A percentile compares a stretch with the other conserved stretches of the same genome.
These are phyloP conservation scores for Agrilus cyanescens DNA, from an alignment of 2,888 invertebrate species.

Conservation along the genomic window DNA sequence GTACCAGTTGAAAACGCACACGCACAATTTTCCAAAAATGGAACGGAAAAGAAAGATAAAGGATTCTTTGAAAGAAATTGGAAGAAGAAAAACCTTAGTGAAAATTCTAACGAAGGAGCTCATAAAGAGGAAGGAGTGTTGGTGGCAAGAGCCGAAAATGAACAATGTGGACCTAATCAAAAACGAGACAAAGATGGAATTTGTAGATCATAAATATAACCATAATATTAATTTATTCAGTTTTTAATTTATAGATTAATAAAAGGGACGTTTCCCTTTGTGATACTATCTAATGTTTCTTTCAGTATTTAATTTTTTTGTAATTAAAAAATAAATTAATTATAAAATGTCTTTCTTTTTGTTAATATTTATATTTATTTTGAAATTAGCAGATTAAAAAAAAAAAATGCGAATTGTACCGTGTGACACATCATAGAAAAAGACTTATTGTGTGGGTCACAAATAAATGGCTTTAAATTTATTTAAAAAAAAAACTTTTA, in stretches of 20 bases:
- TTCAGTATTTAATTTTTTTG: too few species aligned
- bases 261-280: neutral
- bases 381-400: too few species aligned
- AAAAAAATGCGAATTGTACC: too few species aligned
- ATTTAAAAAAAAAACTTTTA: too few species aligned
- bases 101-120: slow-evolving; percentile 11
- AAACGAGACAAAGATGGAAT: slow-evolving; percentile 56
- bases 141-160: slow-evolving; percentile 50
- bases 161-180: slow-evolving; percentile 65
- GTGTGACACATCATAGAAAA: too few species aligned
- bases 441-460: too few species aligned
- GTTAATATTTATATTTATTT: too few species aligned
- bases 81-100: slow-evolving; percentile 5
- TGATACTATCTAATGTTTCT: too few species aligned
- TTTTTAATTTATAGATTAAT: slow-evolving; percentile 2
- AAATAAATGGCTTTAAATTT: too few species aligned
- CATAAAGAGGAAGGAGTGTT: slow-evolving; percentile 36
- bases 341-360: too few species aligned
- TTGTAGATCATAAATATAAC: slow-evolving; percentile 27
- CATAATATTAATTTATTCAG: slow-evolving; percentile 8
- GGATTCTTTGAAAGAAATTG: slow-evolving; percentile 1
- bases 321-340: too few species aligned
- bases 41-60: slow-evolving; percentile 5
- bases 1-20: slow-evolving; percentile 22
- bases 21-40: neutral